Evolutionary conservation across 2,797 vertebrate species (phyloP).

Genomic region (Champsocephalus gunnari): DNA sequence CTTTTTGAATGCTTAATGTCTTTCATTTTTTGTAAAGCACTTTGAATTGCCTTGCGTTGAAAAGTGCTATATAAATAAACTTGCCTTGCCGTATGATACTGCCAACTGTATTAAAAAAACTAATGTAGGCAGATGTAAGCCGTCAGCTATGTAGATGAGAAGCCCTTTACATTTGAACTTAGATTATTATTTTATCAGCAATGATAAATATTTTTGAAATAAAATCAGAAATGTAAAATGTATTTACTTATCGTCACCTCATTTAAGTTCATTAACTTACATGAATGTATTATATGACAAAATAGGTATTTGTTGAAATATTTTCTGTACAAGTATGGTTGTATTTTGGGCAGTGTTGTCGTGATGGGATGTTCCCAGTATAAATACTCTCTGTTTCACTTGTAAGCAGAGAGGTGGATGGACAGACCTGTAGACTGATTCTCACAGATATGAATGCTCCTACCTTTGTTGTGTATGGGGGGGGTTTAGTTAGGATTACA

Average conservation of each 20-base stretch:
- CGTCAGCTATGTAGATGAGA: background rate
- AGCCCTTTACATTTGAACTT: background rate
- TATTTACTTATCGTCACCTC: background rate
- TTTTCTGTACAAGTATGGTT: background rate
- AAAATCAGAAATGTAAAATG: no score
- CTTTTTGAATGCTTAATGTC: no score
- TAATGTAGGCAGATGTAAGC: background rate
- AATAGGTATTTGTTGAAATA: background rate
- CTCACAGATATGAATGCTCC: slow-evolving; percentile 47
- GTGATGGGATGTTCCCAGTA: background rate
- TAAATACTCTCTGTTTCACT: background rate
- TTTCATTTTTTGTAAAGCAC: no score
- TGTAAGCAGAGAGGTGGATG: slow-evolving; percentile 17
- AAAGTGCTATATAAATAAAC: no score
- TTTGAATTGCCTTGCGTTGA: no score
- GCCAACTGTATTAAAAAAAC: background rate
- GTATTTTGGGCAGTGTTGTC: background rate
- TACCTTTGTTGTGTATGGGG: slow-evolving; percentile 43
- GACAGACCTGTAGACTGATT: slow-evolving; percentile 38
- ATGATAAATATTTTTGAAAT: no score
- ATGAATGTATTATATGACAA: background rate
- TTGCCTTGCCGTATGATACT: background rate
- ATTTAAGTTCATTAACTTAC: background rate
- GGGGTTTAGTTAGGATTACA: slow-evolving; percentile 68
- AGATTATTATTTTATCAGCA: background rate